Evolutionary conservation across 2,113 vertebrate species (phyloP).

Genomic region (Tupaia chinensis): DNA sequence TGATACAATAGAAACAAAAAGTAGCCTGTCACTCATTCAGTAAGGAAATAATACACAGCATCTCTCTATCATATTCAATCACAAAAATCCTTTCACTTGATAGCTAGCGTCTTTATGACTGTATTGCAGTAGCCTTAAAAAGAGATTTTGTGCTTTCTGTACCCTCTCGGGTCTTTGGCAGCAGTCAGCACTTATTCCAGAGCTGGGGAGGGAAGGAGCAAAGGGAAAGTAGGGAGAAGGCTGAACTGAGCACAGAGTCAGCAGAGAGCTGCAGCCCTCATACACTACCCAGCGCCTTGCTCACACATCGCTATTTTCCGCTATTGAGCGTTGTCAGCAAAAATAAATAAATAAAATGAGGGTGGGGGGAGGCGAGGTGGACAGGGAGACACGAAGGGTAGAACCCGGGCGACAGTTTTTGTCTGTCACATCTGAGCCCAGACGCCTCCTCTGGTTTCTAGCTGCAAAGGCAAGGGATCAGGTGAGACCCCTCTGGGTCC

Average conservation of each 20-base stretch:
- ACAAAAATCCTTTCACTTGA: constrained; percentile 71
- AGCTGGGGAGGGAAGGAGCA: neutral
- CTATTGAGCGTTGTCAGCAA: constrained; percentile 71
- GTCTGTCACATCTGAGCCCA: constrained; percentile 52
- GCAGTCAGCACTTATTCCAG: constrained; percentile 53
- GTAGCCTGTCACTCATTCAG: constrained; percentile 57
- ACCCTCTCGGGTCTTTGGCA: constrained; percentile 55
- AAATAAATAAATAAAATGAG: constrained; percentile 55
- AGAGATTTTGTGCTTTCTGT: constrained; percentile 61
- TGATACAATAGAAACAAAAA: constrained; percentile 72
- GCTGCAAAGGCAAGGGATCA: constrained; percentile 48
- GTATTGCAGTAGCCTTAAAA: constrained; percentile 58
- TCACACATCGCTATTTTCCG: constrained; percentile 66
- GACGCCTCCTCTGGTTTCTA: constrained; percentile 39
- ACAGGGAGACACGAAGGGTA: constrained; percentile 39
- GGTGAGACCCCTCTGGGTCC: constrained; percentile 67
- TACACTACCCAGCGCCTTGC: constrained; percentile 39
- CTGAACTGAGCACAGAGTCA: constrained; percentile 65
- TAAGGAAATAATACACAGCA: constrained; percentile 39
- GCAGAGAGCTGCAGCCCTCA: constrained; percentile 66
- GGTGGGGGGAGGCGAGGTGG: neutral
- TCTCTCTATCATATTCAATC: constrained; percentile 53
- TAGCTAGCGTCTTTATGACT: constrained; percentile 58
- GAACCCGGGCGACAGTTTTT: constrained; percentile 42
- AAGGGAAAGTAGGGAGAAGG: constrained; percentile 16